Base-by-base conservation (phyloP, 2,888 invertebrate genomes). In the Diadromus collaris region DNA sequence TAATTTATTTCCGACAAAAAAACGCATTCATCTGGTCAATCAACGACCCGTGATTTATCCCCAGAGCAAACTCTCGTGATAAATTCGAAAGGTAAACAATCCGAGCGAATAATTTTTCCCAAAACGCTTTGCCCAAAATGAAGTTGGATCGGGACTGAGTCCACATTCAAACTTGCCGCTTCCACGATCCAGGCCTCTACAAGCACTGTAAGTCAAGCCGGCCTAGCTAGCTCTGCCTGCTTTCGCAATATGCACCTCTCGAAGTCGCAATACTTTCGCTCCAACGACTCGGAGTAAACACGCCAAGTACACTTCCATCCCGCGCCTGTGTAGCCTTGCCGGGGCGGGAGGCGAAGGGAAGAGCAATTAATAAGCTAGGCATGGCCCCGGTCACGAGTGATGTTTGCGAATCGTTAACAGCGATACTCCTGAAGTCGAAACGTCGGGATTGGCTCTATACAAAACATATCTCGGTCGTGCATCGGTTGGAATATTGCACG, bases 311-410 rank as follows among this genome's bases (percentile, higher is more conserved):
- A 27, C 54, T n/a, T 67, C 32, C 34, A 16, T 48, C 51, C 13
- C 24, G 51, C 13, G 24, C 34, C 32, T 0, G 9, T 5, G 27
- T 32, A 21, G 34, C 51, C 38, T 24, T 34, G 29, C 29, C 29
- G 6, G 16, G 29, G 27, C n/a, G 27, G 27, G 24, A n/a, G n/a
- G n/a, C n/a, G n/a, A 56, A 29, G 54, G 38, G 38, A 56, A 56
- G 21, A n/a, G 41, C 76, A 76, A 72, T 72, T 76, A 76, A 76
- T 68, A 79, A 79, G 68, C 71, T 69, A n/a, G 56, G 16, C 71
- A 67, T 56, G 44, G 44, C 46, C 58, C 16, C 19, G 68, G 65
- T 67, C 21, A 27, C 48, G 41, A 51, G 29, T 56, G n/a, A 56
- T 72, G 71, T 72, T 79, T 63, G 68, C 63, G 29, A 76, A 79